Evolutionary conservation across 2,797 vertebrate species (phyloP), one percentile per base, ranked within the genome.

Genomic region (Microtus obscurus): DNA sequence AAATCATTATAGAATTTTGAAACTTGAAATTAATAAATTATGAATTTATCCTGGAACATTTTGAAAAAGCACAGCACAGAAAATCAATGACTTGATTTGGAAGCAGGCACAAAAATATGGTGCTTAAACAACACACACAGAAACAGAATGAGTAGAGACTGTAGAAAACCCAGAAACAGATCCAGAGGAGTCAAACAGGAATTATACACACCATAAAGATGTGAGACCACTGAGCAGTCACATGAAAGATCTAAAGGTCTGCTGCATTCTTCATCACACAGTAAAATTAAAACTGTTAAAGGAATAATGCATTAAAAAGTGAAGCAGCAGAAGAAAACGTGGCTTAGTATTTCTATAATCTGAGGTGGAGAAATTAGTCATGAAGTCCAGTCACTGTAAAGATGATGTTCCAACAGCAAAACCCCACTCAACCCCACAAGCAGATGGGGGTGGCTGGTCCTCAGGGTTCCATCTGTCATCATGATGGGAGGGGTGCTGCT

Each of bases 11-110:
- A 93, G 43, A 80, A 74, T 7, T 80, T 77, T 53, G 34, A 94
- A 89, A 74, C 16, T 88, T 92, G 29, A 83, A 81, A 92, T 21
- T 59, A 59, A 59, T 93, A 65, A 25, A 71, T 86, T 14, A 80
- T 76, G 78, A 94, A 95, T 63, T 77, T 90, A 86, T n/a, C 10
- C 74, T 59, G 25, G 85, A 85, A 87, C 27, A 89, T 79, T 93
- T 37, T 81, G 48, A 88, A 92, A 69, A 85, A 69, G 45, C 74
- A 29, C 4, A 6, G 19, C 79, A 11, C 45, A 59, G 37, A 80
- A 59, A 93, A 88, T 61, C 27, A 23, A 69, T 48, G n/a, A 93
- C 31, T 79, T 71, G 69, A 40, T 78, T 37, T 40, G 74, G 73
- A 90, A 88, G 51, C n/a, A 92, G 31, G 45, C 76, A 40, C 53